Evolutionary conservation across 2,888 invertebrate genomes (phyloP).

Genomic region (Gibbula magus): DNA sequence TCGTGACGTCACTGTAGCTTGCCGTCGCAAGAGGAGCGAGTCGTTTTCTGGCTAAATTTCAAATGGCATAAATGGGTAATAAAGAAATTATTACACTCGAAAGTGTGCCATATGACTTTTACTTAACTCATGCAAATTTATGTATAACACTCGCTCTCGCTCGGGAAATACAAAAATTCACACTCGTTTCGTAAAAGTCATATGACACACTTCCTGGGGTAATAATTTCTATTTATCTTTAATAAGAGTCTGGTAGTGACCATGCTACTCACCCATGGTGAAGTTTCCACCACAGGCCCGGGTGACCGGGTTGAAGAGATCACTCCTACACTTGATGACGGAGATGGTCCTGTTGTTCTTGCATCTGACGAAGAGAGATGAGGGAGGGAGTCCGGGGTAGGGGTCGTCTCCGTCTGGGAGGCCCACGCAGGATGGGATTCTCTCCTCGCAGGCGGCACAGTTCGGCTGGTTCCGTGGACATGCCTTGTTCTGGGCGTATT

Average conservation of each 20-base stretch:
- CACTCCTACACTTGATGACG: not conserved
- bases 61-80: too few species aligned
- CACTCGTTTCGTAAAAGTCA: too few species aligned
- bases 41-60: not conserved
- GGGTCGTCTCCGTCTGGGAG: conserved; percentile 23
- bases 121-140: too few species aligned
- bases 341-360: conserved; percentile 35
- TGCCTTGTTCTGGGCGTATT: conserved; percentile 13
- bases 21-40: too few species aligned
- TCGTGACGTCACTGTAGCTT: too few species aligned
- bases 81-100: too few species aligned
- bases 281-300: not conserved
- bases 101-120: too few species aligned
- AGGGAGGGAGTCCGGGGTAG: not conserved
- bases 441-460: conserved; percentile 50
- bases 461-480: conserved; percentile 12
- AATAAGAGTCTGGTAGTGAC: too few species aligned
- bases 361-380: conserved; percentile 20
- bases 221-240: too few species aligned
- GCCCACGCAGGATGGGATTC: conserved; percentile 44
- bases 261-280: not conserved
- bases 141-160: too few species aligned
- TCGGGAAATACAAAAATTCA: too few species aligned
- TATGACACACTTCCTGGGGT: too few species aligned
- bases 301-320: not conserved